phyloP scores from a whole-genome alignment of 2,113 vertebrate genomes.

The Tachysurus vachellii region DNA sequence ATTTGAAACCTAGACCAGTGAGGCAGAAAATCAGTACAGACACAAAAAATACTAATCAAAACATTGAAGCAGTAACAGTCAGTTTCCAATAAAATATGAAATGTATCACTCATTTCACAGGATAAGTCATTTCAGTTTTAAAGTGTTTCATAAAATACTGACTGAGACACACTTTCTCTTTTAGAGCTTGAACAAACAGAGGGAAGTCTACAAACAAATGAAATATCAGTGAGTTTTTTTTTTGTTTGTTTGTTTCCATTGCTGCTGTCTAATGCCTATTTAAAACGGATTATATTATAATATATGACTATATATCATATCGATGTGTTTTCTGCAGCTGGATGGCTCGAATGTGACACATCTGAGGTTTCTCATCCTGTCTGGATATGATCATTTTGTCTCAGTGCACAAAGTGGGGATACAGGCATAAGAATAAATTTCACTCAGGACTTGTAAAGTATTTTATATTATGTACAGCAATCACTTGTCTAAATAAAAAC shows the following conservation, averaged over 20 bases:
- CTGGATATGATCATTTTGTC: constrained; percentile 90
- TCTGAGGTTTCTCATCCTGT: constrained; percentile 85
- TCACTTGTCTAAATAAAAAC: not conserved
- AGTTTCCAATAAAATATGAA: not conserved
- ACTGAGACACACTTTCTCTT: constrained; percentile 57
- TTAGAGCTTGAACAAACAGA: constrained; percentile 84
- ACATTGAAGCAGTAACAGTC: too few species aligned
- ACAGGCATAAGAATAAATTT: constrained; percentile 64
- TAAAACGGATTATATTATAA: not conserved
- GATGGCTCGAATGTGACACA: constrained; percentile 78
- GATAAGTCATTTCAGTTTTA: not conserved
- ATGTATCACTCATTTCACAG: not conserved
- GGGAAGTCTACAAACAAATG: constrained; percentile 84
- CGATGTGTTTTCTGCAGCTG: constrained; percentile 71
- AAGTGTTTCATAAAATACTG: not conserved
- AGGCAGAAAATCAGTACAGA: not conserved
- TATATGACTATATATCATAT: not conserved
- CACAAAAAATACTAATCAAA: not conserved
- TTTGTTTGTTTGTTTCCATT: not conserved
- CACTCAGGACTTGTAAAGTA: not conserved
- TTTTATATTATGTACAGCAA: constrained; percentile 14
- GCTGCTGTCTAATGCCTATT: not conserved
- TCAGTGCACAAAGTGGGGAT: constrained; percentile 85
- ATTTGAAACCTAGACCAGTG: not conserved
- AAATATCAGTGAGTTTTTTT: constrained; percentile 82